These are phyloP conservation scores for Heliothis virescens DNA, from an alignment of 1,140 invertebrate species.

Conservation along the genomic window DNA sequence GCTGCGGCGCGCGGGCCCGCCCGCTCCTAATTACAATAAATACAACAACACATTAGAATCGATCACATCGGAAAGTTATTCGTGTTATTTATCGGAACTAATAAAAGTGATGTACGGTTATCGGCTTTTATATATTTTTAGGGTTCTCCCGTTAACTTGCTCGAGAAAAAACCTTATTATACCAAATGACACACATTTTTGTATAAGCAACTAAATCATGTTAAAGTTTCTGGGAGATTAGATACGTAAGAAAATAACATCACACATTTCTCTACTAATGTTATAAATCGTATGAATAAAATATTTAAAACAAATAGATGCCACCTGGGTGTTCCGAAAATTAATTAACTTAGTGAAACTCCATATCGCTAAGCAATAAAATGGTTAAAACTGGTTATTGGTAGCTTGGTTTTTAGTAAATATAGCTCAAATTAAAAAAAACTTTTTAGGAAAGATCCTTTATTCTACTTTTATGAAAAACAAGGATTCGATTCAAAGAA, in stretches of 20 bases:
- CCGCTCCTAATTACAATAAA: constrained; percentile 80
- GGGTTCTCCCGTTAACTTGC: constrained; percentile 44
- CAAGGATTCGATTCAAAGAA: no score
- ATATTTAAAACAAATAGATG: background rate
- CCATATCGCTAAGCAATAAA: background rate
- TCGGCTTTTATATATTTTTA: constrained; percentile 73
- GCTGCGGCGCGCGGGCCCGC: constrained; percentile 39
- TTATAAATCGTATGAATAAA: constrained; percentile 17
- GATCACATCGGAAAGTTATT: constrained; percentile 81
- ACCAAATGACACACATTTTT: constrained; percentile 16
- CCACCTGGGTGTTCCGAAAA: constrained; percentile 4
- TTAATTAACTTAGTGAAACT: background rate
- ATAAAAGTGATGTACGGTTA: constrained; percentile 84
- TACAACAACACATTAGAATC: constrained; percentile 80
- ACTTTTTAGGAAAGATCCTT: background rate
- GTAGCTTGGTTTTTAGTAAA: background rate
- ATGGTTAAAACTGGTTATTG: no score
- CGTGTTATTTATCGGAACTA: constrained; percentile 81
- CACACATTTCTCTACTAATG: constrained; percentile 3
- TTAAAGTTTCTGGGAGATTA: no score
- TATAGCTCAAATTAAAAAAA: background rate
- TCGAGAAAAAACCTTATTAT: constrained; percentile 5
- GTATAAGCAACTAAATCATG: background rate
- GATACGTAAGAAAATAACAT: background rate
- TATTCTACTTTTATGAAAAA: no score